Conservation (phyloP, 2,797 vertebrate genomes). For the Pygocentrus nattereri region DNA sequence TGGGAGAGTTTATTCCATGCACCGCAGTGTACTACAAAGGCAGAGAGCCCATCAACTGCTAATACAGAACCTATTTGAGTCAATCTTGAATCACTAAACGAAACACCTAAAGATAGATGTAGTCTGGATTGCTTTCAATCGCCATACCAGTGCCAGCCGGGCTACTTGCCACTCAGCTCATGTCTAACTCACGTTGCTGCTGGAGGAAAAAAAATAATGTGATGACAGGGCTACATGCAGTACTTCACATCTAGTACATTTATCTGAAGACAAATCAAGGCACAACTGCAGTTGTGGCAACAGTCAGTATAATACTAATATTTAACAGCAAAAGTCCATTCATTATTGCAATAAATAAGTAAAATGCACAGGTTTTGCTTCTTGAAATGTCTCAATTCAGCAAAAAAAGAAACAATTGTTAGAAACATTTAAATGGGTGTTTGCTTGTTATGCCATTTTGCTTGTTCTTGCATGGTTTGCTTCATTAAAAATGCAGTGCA, state of each 20-base stretch:
- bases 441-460: neutral
- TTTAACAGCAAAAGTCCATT: neutral
- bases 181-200: neutral
- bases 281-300: neutral
- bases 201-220: neutral
- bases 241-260: neutral
- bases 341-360: too few relatives aligned
- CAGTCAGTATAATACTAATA: neutral
- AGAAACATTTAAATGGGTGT: neutral
- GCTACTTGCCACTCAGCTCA: slow-evolving; percentile 37
- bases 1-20: neutral
- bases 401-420: neutral
- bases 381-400: too few relatives aligned
- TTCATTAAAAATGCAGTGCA: neutral
- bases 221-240: neutral
- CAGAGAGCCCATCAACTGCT: neutral
- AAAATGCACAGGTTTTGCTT: too few relatives aligned
- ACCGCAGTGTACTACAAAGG: neutral
- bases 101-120: neutral
- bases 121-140: slow-evolving; percentile 46
- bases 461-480: neutral
- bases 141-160: slow-evolving; percentile 32
- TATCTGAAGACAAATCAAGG: neutral
- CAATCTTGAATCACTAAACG: neutral
- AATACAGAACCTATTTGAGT: neutral